Percentiles rank a stretch among this genome's conserved stretches.
phyloP scores from a whole-genome alignment of 2,113 vertebrate genomes.

The Mugil cephalus region DNA sequence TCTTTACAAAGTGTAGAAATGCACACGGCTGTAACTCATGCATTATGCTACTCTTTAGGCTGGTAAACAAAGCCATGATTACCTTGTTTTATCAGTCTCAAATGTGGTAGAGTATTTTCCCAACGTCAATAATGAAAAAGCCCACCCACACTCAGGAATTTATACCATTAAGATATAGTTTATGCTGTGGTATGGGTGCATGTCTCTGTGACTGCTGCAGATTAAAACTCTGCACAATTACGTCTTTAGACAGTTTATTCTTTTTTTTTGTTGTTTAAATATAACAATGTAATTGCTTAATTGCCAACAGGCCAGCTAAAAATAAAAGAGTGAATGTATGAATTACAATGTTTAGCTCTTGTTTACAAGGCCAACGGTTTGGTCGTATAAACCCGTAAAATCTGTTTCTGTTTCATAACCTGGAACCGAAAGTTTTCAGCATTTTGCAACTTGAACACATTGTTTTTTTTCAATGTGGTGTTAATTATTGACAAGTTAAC shows the following conservation, averaged over 20 bases:
- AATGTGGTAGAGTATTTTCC: slow-evolving; percentile 5
- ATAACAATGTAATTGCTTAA: too few species aligned
- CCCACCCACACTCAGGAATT: slow-evolving; percentile 29
- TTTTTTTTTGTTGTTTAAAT: too few species aligned
- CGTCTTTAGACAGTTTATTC: background rate
- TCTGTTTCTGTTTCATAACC: slow-evolving; percentile 36
- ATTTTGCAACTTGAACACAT: slow-evolving; percentile 23
- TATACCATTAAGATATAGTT: slow-evolving; percentile 3
- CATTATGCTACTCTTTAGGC: slow-evolving; percentile 21
- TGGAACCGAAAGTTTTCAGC: slow-evolving; percentile 3
- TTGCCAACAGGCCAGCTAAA: background rate
- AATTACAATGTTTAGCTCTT: slow-evolving; percentile 18
- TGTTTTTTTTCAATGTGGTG: slow-evolving; percentile 20
- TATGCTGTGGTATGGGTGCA: background rate
- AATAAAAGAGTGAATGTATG: background rate
- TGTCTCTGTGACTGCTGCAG: background rate
- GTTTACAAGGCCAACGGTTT: slow-evolving; percentile 17
- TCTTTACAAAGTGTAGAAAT: slow-evolving; percentile 46
- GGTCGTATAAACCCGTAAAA: slow-evolving; percentile 25
- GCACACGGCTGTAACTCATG: slow-evolving; percentile 8
- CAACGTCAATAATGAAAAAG: slow-evolving; percentile 35
- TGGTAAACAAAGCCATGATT: slow-evolving; percentile 36
- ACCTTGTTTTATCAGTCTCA: slow-evolving; percentile 6
- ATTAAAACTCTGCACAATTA: slow-evolving; percentile 6
- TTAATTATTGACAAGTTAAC: slow-evolving; percentile 18